Evolutionary conservation across 2,113 vertebrate species (phyloP).

Genomic region (Argyrosomus japonicus): DNA sequence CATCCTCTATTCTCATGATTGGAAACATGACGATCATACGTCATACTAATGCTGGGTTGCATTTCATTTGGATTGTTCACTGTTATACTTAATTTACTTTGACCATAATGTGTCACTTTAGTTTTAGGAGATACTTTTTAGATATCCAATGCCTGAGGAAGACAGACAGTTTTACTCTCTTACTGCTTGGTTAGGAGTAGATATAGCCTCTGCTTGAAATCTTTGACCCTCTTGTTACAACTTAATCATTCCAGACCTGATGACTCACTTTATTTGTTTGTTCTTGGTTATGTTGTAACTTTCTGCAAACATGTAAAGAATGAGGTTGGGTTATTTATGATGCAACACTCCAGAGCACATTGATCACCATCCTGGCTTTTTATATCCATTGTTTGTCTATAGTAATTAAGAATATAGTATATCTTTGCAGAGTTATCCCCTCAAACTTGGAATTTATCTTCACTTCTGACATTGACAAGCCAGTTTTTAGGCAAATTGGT

Average conservation of each 20-base stretch:
- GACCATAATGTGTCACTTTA: neutral
- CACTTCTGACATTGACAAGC: too few relatives aligned
- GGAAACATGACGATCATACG: neutral
- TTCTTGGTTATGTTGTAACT: neutral
- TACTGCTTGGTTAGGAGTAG: neutral
- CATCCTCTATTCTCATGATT: neutral
- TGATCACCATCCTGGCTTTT: neutral
- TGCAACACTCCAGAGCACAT: neutral
- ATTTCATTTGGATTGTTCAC: neutral
- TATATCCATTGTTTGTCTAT: neutral
- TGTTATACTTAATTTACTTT: neutral
- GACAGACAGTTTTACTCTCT: neutral
- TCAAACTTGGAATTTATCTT: neutral
- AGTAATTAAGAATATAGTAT: neutral
- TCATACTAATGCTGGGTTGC: neutral
- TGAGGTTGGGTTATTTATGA: neutral
- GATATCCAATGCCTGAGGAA: neutral
- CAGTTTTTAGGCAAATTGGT: too few relatives aligned
- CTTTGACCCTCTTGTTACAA: neutral
- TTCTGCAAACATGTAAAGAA: neutral
- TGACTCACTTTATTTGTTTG: neutral
- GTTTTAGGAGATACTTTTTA: neutral
- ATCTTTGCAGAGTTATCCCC: neutral
- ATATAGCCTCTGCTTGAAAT: neutral
- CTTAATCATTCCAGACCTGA: neutral